These are phyloP conservation scores for Lates calcarifer DNA, from an alignment of 2,113 vertebrate species.

Conservation along the genomic window DNA sequence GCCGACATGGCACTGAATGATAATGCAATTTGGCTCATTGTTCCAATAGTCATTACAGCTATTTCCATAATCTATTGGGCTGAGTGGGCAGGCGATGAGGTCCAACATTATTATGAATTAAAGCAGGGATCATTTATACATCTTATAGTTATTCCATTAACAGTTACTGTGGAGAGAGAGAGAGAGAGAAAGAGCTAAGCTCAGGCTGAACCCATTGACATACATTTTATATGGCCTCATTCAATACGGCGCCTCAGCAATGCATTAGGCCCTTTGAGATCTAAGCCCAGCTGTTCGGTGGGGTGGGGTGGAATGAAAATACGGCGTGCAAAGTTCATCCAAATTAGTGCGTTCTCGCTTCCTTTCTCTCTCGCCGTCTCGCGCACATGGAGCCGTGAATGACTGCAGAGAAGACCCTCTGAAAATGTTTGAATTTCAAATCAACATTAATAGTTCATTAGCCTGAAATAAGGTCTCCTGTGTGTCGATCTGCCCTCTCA, in stretches of 20 bases:
- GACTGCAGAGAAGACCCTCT: conserved; percentile 52
- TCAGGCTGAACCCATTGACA: conserved; percentile 66
- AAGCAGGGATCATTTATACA: conserved; percentile 74
- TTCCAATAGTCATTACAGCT: conserved; percentile 75
- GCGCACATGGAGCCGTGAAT: conserved; percentile 19
- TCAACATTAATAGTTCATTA: conserved; percentile 82
- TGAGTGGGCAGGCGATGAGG: conserved; percentile 77
- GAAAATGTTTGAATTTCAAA: conserved; percentile 78
- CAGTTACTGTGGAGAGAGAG: conserved; percentile 54
- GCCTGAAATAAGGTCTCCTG: conserved; percentile 74
- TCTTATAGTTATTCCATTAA: conserved; percentile 76
- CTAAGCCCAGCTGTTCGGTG: conserved; percentile 59
- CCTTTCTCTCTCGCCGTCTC: conserved; percentile 14
- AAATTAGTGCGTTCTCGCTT: conserved; percentile 51
- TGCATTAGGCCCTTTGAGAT: conserved; percentile 46
- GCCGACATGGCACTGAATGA: conserved; percentile 61
- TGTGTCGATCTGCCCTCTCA: conserved; percentile 69
- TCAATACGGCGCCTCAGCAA: conserved; percentile 50
- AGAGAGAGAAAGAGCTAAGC: conserved; percentile 61
- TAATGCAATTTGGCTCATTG: conserved; percentile 80
- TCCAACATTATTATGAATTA: conserved; percentile 78
- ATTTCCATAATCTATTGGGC: conserved; percentile 79
- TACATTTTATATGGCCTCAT: conserved; percentile 66
- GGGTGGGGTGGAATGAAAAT: conserved; percentile 30
- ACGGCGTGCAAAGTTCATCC: conserved; percentile 45